Base-by-base conservation (phyloP, 2,797 vertebrate species). In the Phoeniculus purpureus region DNA sequence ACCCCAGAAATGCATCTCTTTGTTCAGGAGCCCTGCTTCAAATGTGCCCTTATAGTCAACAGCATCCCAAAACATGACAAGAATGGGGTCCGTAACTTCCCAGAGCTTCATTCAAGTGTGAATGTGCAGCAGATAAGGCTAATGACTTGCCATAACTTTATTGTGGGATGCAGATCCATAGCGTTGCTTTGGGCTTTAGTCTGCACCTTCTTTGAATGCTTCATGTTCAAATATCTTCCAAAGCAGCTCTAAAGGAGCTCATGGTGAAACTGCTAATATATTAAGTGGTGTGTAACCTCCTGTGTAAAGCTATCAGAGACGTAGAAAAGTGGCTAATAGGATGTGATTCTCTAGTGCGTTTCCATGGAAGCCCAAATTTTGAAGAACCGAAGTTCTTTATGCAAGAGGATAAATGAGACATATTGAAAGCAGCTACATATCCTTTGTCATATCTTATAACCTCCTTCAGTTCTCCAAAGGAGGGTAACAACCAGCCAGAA, bases 231-330 rank as follows among this genome's bases (percentile, higher is more conserved):
- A 0, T 6, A 8, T 75, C n/a, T 18, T 43, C 67, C 23, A 34
- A 47, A 70, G 21, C 1, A 2, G 4, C 32, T 79, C 18, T 40
- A 5, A 65, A 65, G 45, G 27, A 48, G 17, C 27, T 65, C 23
- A 52, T 43, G 15, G 26, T 19, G 40, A 72, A 85, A 56, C 18
- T 45, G 25, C 22, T 68, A 47, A 58, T 68, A 58, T 70, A n/a
- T 37, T 31, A 62, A 55, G 43, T 17, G 23, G 7, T 27, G 21
- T 60, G 34, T 47, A 60, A 64, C 9, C 20, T 75, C 15, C 26
- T 0, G 0, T 11, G 23, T 51, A 15, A 79, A 50, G 26, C 2
- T 60, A 61, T 27, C 20, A 0, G 3, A 65, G 26, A 54, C 9
- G 16, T 6, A 56, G n/a, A 80, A 74, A 17, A 10, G 23, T 34